phyloP scores from a whole-genome alignment of 2,113 vertebrate genomes.

The Scalopus aquaticus region DNA sequence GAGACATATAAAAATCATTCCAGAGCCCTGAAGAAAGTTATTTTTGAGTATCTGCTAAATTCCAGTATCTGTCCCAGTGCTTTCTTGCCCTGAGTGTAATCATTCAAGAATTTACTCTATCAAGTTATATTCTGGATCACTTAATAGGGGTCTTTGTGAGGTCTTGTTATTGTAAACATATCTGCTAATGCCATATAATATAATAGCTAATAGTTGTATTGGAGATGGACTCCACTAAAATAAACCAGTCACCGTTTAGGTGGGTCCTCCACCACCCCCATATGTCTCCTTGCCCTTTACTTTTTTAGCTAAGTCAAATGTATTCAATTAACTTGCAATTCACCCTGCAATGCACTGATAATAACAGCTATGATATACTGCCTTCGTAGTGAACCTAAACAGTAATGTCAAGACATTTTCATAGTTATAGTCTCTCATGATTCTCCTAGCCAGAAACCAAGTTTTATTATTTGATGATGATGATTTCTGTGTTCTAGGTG shows the following conservation, averaged over 20 bases:
- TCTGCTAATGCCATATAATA: neutral
- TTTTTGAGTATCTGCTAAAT: slow-evolving; percentile 10
- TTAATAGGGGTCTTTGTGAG: neutral
- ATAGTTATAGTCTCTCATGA: neutral
- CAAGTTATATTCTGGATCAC: neutral
- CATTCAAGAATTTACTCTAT: neutral
- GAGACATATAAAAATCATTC: neutral
- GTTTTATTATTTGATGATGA: neutral
- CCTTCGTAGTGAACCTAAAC: neutral
- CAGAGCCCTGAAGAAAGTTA: neutral
- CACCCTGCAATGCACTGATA: neutral
- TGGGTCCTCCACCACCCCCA: too few species aligned
- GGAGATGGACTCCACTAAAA: neutral
- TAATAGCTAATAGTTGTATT: neutral
- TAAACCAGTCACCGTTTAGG: neutral
- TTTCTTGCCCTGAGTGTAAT: neutral
- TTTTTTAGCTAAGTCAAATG: neutral
- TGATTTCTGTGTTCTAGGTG: slow-evolving; percentile 11
- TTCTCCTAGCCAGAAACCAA: neutral
- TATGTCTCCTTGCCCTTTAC: neutral
- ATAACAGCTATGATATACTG: neutral
- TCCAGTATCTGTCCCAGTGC: neutral
- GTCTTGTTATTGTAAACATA: slow-evolving; percentile 7
- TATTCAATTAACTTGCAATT: neutral
- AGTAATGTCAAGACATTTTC: neutral